A percentile compares a stretch with the other conserved stretches of the same genome.
These are phyloP conservation scores for Bolborhynchus lineola DNA, from an alignment of 2,113 vertebrate species.

Conservation along the genomic window DNA sequence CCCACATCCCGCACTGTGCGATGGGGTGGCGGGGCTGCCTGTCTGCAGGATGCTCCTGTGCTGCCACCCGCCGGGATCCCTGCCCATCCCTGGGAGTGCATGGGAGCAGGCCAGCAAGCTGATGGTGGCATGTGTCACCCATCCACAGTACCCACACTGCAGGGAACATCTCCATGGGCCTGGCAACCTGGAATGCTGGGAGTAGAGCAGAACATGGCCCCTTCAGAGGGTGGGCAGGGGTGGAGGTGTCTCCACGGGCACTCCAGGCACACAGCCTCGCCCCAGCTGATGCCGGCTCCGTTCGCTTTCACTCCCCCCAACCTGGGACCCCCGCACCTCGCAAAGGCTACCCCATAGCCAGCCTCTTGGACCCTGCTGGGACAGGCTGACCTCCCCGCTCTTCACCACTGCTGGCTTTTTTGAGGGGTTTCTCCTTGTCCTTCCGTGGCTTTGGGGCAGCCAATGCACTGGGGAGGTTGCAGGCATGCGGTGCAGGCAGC, in stretches of 20 bases:
- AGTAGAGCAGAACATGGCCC: neutral
- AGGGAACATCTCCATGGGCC: neutral
- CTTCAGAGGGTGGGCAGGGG: neutral
- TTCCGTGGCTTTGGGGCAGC: neutral
- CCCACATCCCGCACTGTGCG: accelerated
- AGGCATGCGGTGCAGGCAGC: neutral
- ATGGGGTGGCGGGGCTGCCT: neutral
- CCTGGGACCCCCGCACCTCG: accelerated
- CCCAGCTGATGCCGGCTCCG: neutral
- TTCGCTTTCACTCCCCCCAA: neutral
- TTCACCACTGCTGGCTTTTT: neutral
- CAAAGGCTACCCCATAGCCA: neutral
- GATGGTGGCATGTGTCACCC: neutral
- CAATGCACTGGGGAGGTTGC: neutral
- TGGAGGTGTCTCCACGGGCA: neutral
- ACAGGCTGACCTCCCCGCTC: neutral
- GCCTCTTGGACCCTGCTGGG: neutral
- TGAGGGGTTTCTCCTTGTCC: neutral
- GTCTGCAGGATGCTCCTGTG: neutral
- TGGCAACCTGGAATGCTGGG: neutral
- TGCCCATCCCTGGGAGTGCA: neutral
- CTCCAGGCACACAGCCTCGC: neutral
- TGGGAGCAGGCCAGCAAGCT: neutral
- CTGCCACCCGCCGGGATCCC: neutral
- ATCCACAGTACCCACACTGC: neutral